Evolutionary conservation across 2,888 invertebrate species (phyloP), one percentile per base, ranked within the genome.

Genomic region (Tenthredo amoena): DNA sequence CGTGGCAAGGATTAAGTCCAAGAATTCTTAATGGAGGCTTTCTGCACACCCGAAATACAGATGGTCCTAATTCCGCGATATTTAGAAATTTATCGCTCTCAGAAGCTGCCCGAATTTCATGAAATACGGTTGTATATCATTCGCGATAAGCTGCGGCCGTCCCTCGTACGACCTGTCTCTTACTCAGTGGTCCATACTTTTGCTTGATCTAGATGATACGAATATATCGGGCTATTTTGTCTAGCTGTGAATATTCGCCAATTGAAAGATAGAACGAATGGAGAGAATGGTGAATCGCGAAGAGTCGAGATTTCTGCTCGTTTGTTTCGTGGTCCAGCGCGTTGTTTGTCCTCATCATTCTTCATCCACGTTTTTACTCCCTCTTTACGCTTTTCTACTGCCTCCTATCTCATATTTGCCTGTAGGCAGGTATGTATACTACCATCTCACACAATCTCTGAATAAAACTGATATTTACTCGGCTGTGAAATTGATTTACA

Each of bases 401-500:
- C 81, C 47, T 58, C 10, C 31, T 62, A 21, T 43, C 31, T 83
- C 47, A 40, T 9, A 37, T 40, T 81, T 62, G 21, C 81, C 40
- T 58, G 77, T 77, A 50, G 50, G 26, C 18, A 68, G 68, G 5
- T 43, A 76, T 40, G 26, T 18, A 1, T 31, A 62, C 18, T n/a
- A 34, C 83, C 43, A 34, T 71, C 83, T 68, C 83, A 34, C 68
- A 83, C 83, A 34, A 83, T 83, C 43, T 83, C 68, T 31, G 71
- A 83, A 65, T 83, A 71, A 71, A 83, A 83, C 68, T 83, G 83
- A 68, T 83, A 83, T 83, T 83, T 83, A 83, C 83, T 71, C 83
- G 83, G 26, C 83, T 83, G 83, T 83, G 83, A 83, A 83, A 83
- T 83, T 83, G 83, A 83, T 83, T 83, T 83, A 83, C 68, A 83